Base-by-base conservation (phyloP, 2,888 invertebrate genomes). In the Galeruca laticollis region DNA sequence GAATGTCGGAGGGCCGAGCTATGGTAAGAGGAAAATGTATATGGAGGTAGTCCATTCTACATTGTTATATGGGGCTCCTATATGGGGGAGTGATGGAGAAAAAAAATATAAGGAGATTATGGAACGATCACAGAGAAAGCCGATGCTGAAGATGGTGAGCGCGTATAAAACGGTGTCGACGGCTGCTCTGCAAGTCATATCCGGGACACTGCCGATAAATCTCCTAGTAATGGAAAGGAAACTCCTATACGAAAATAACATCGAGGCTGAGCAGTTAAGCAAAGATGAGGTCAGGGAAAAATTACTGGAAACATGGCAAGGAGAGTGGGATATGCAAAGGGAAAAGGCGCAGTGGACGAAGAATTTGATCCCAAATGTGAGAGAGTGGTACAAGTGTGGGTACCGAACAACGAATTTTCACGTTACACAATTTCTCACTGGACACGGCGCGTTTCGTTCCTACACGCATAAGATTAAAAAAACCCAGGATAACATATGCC, bases 41-140 rank as follows among this genome's bases (percentile, higher is more conserved):
- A 52, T 49, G 15, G 35, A 21, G 2, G 72, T 72, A n/a, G 72
- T 68, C 3, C 43, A 70, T 3, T 71, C 72, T 1, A 68, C 66
- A 13, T 11, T 74, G 4, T 20, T 75, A 40, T 75, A 74, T 49
- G 74, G 68, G 1, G 74, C 74, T 8, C 70, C 69, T 1, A 35
- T 73, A 31, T 73, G 74, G 1, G 35, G 56, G 37, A 10, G 71
- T 47, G 1, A 40, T 66, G 33, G 40, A 21, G 13, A 60, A 54
- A 13, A 49, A 1, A 59, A 43, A 37, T 54, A 68, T 15, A 51
- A 52, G 31, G 31, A 40, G 2, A 66, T 54, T 20, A 11, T 70
- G 33, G 21, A 37, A 11, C 40, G 57, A 18, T 1, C 47, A 5
- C 71, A 71, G 11, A 57, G 73, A 51, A 62, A 26, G 21, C 15